Percentiles rank a stretch among this genome's conserved stretches.
phyloP scores from a whole-genome alignment of 2,888 invertebrate species.

The Euplexia lucipara region DNA sequence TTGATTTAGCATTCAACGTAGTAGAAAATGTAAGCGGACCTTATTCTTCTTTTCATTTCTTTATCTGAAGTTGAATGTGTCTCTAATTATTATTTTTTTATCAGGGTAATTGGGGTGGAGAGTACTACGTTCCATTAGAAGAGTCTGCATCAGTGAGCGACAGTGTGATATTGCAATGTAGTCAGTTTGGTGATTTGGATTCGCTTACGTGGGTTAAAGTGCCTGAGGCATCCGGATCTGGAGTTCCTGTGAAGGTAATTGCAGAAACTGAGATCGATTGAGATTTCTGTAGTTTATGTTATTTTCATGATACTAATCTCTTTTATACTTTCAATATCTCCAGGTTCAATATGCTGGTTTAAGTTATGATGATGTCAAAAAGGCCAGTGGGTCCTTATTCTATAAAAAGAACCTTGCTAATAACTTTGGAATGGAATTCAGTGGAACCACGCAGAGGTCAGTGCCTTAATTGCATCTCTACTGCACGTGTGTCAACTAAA shows the following conservation, averaged over 20 bases:
- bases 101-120: constrained; percentile 69
- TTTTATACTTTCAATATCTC: not conserved
- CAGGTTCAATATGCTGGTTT: constrained; percentile 76
- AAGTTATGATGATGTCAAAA: constrained; percentile 68
- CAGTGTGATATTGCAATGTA: constrained; percentile 60
- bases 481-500: not conserved
- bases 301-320: not conserved
- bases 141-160: constrained; percentile 39
- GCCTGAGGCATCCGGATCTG: constrained; percentile 41
- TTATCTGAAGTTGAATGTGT: too few species aligned
- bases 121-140: constrained; percentile 64
- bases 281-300: too few species aligned
- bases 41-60: not conserved
- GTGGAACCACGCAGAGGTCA: constrained; percentile 76
- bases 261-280: too few species aligned
- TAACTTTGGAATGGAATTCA: constrained; percentile 77
- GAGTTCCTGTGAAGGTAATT: constrained; percentile 73
- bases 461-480: not conserved
- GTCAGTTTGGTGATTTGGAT: constrained; percentile 45
- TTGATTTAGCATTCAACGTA: constrained; percentile 59
- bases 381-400: constrained; percentile 61
- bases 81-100: constrained; percentile 5
- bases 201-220: constrained; percentile 52
- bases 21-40: constrained; percentile 58
- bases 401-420: constrained; percentile 36